Evolutionary conservation across 2,797 vertebrate genomes (phyloP).

Genomic region (Acanthurus lineatus): DNA sequence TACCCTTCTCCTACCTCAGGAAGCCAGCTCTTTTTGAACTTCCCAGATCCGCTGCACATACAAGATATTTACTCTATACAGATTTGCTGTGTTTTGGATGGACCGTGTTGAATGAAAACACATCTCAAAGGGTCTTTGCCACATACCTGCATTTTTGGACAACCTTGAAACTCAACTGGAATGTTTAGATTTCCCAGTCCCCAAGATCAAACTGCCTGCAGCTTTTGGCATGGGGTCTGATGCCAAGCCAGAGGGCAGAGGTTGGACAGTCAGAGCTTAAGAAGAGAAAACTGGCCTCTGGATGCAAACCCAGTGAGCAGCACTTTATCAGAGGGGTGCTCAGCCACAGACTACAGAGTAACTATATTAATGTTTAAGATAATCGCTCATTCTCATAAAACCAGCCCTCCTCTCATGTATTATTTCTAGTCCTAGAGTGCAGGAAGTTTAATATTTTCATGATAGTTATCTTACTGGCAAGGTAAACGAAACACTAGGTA

Average conservation of each 20-base stretch:
- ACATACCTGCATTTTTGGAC: constrained; percentile 79
- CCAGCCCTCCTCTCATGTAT: background rate
- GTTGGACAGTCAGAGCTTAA: constrained; percentile 43
- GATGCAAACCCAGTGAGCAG: constrained; percentile 39
- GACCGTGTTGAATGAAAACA: constrained; percentile 76
- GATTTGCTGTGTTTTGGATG: constrained; percentile 74
- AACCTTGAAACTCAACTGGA: constrained; percentile 69
- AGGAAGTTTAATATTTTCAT: constrained; percentile 13
- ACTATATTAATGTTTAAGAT: constrained; percentile 37
- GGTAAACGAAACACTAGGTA: constrained; percentile 26
- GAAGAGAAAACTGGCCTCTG: constrained; percentile 38
- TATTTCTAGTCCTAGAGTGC: constrained; percentile 11
- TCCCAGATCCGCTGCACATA: constrained; percentile 65
- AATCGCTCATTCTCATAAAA: constrained; percentile 26
- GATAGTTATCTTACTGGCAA: constrained; percentile 20
- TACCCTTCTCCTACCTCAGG: constrained; percentile 61
- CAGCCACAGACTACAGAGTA: constrained; percentile 21
- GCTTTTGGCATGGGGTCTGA: constrained; percentile 59
- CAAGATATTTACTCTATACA: constrained; percentile 81
- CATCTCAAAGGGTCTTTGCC: constrained; percentile 72
- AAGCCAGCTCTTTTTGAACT: constrained; percentile 79
- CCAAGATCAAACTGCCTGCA: constrained; percentile 60
- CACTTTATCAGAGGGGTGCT: constrained; percentile 36
- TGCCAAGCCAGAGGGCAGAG: constrained; percentile 55
- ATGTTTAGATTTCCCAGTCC: constrained; percentile 77